Evolutionary conservation across 2,113 vertebrate species (phyloP), one percentile per base, ranked within the genome.

Genomic region (Rattus norvegicus): DNA sequence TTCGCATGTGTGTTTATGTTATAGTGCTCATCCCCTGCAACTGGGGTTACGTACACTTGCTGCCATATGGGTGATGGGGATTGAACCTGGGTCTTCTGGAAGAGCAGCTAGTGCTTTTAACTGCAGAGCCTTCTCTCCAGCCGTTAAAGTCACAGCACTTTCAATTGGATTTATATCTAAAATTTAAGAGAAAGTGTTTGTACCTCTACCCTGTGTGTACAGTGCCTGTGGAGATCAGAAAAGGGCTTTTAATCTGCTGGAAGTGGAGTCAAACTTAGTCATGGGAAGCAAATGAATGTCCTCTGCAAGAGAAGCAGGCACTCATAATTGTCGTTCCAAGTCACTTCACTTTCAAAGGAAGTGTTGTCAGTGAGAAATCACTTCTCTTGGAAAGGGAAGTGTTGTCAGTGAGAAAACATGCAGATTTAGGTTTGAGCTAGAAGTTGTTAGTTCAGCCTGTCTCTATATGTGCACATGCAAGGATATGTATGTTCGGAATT

Each of bases 361-460:
- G n/a, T 67, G 2, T 69, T 88, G 28, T 92, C 56, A 83, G 4
- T 59, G 79, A 70, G 80, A 47, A 70, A 83, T 43, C 63, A 59
- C 56, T 81, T 43, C 43, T 43, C 43, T 43, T 43, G 43, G 43
- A 43, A 43, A 43, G 43, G 43, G 43, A 43, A 43, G 43, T 43
- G 43, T 43, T 43, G 43, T 43, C 43, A 43, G 43, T 43, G 43
- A 43, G 43, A 43, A 43, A 43, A 3, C 43, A 56, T 52, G n/a
- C 16, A 92, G 56, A 87, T 90, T 90, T 93, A 73, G 49, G 72
- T 95, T 79, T 88, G 93, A 87, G 39, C 52, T 83, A 16, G 43
- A 93, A 95, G 33, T 49, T 92, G 24, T 80, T 93, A 89, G 22
- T 85, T 22, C 63, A 70, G 26, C n/a, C 13, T 52, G 33, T 65